A percentile compares a stretch with the other conserved stretches of the same genome.
Conservation (phyloP, 2,888 invertebrate species). For the Malthinus flaveolus region DNA sequence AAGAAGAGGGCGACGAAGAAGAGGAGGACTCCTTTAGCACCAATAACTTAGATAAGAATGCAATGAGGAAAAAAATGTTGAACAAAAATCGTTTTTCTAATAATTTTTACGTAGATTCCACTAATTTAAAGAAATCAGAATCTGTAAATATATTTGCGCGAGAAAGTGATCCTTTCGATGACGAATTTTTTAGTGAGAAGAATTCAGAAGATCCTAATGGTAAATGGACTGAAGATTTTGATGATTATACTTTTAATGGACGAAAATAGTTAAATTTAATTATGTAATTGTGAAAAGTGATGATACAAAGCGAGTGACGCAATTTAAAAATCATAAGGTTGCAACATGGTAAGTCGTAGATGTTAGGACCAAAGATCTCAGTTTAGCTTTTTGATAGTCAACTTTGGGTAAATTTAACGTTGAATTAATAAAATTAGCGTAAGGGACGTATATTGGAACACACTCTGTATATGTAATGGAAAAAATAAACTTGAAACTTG, state of each 20-base stretch:
- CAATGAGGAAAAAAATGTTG: constrained; percentile 43
- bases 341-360: background rate
- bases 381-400: too few relatives aligned
- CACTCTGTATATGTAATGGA: background rate
- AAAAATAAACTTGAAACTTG: background rate
- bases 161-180: constrained; percentile 86
- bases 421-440: background rate
- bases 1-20: constrained; percentile 47
- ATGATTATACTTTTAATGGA: constrained; percentile 46
- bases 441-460: too few relatives aligned
- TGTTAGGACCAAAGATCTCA: too few relatives aligned
- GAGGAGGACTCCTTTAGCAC: constrained; percentile 44
- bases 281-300: background rate
- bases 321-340: background rate
- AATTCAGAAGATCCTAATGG: constrained; percentile 4
- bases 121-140: constrained; percentile 82
- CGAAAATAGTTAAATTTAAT: constrained; percentile 11
- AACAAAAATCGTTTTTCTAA: constrained; percentile 41
- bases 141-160: constrained; percentile 88
- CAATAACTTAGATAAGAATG: constrained; percentile 38
- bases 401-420: background rate
- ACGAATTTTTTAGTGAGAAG: constrained; percentile 73
- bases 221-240: constrained; percentile 58
- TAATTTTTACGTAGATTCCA: constrained; percentile 50
- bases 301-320: background rate